These are phyloP conservation scores for Chiloscyllium plagiosum DNA, from an alignment of 2,113 vertebrate genomes.

Conservation along the genomic window DNA sequence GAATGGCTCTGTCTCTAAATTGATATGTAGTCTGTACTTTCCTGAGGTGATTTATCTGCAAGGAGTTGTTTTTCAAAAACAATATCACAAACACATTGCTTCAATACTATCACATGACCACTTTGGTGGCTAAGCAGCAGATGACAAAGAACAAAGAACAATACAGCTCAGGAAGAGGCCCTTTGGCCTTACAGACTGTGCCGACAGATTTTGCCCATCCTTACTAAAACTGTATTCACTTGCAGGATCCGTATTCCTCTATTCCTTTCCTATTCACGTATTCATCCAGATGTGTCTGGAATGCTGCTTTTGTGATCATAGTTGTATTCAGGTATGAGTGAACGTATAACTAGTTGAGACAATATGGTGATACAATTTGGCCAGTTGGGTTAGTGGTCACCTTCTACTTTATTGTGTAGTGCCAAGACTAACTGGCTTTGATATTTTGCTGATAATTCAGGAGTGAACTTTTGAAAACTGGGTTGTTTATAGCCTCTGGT, in stretches of 20 bases:
- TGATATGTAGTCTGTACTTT: not conserved
- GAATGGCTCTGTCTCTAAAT: not conserved
- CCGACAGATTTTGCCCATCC: no score
- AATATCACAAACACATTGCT: not conserved
- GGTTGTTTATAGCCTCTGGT: not conserved
- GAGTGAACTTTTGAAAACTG: not conserved
- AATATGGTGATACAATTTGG: not conserved
- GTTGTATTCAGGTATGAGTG: not conserved
- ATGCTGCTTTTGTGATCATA: not conserved
- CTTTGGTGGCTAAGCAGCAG: not conserved
- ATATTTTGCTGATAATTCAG: not conserved
- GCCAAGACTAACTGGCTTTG: not conserved
- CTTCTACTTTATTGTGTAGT: not conserved
- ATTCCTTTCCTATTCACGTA: no score
- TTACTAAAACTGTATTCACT: no score
- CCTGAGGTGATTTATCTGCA: not conserved
- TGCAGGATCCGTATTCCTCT: no score
- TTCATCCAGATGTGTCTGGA: no score
- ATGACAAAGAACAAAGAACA: not conserved
- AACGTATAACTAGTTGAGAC: not conserved
- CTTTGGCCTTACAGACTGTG: no score
- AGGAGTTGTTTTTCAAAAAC: not conserved
- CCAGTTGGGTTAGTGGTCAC: not conserved
- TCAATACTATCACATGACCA: not conserved
- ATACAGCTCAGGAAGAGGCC: no score